A percentile compares a stretch with the other conserved stretches of the same genome.
Evolutionary conservation across 2,888 invertebrate species (phyloP).

Genomic region (Diaphora mendica): DNA sequence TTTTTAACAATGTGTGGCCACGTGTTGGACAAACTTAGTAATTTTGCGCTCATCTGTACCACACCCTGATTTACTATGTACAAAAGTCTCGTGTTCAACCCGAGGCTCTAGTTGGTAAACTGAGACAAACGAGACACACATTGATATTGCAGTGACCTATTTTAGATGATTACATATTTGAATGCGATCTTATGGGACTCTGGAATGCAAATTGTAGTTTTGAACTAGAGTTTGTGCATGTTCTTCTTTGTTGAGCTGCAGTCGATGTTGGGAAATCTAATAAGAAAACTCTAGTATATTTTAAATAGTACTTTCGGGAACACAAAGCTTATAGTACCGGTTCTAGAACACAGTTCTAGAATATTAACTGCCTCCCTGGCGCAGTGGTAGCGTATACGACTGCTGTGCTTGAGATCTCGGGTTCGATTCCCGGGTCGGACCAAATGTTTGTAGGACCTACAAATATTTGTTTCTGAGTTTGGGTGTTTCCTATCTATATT

Average conservation of each 20-base stretch:
- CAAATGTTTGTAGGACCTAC: too few relatives aligned
- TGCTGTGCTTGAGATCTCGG: too few relatives aligned
- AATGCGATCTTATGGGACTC: not conserved
- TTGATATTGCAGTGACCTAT: slow-evolving; percentile 22
- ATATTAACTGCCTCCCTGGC: too few relatives aligned
- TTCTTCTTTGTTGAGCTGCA: not conserved
- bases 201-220: not conserved
- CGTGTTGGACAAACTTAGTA: slow-evolving; percentile 1
- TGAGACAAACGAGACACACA: slow-evolving; percentile 24
- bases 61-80: slow-evolving; percentile 46
- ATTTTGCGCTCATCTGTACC: slow-evolving; percentile 45
- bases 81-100: slow-evolving; percentile 59
- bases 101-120: slow-evolving; percentile 43
- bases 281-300: not conserved
- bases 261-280: not conserved
- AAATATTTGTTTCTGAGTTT: too few relatives aligned
- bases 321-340: not conserved
- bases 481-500: too few relatives aligned
- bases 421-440: too few relatives aligned
- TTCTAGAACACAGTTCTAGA: not conserved
- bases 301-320: not conserved
- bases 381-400: too few relatives aligned
- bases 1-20: not conserved
- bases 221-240: not conserved
- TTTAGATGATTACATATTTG: slow-evolving; percentile 18